Evolutionary conservation across 1,140 invertebrate species (phyloP).

Genomic region (Hypsibius dujardini): DNA sequence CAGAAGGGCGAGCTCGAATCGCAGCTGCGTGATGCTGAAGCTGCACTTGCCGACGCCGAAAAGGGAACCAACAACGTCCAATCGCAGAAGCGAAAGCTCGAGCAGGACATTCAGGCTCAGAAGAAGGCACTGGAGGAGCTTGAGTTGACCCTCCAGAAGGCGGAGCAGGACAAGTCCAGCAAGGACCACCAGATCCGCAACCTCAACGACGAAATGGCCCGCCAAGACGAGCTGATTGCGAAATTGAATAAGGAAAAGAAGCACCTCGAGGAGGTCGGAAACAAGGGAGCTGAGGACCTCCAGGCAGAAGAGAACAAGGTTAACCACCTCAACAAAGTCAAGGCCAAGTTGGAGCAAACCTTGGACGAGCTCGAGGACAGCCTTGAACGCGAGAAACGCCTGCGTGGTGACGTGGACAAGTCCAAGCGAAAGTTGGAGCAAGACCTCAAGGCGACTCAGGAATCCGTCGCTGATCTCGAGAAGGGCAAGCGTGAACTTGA

Average conservation of each 20-base stretch:
- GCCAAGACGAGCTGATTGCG: slow-evolving; percentile 39
- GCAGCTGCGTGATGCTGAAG: slow-evolving; percentile 23
- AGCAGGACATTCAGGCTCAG: slow-evolving; percentile 23
- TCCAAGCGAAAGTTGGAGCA: slow-evolving; percentile 5
- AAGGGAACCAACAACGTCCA: slow-evolving; percentile 24
- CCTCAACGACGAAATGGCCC: slow-evolving; percentile 37
- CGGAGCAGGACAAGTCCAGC: slow-evolving; percentile 40
- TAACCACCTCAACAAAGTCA: slow-evolving; percentile 40
- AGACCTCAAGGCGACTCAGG: slow-evolving; percentile 4
- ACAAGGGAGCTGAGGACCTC: slow-evolving; percentile 37
- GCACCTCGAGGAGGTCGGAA: slow-evolving; percentile 36
- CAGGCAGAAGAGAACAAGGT: slow-evolving; percentile 43
- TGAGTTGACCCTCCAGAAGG: slow-evolving; percentile 31
- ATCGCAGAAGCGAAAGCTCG: slow-evolving; percentile 28
- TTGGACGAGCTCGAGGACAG: not conserved
- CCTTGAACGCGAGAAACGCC: slow-evolving; percentile 4
- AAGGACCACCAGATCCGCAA: slow-evolving; percentile 42
- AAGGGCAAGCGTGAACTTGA: slow-evolving; percentile 4
- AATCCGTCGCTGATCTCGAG: not conserved
- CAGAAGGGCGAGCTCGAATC: slow-evolving; percentile 18
- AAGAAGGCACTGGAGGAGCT: slow-evolving; percentile 31
- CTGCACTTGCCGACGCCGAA: slow-evolving; percentile 25
- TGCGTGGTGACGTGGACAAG: not conserved
- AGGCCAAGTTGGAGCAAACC: slow-evolving; percentile 8
- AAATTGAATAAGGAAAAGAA: slow-evolving; percentile 43